A percentile compares a stretch with the other conserved stretches of the same genome.
These are phyloP conservation scores for Exocentrus adspersus DNA, from an alignment of 2,888 invertebrate genomes.

Conservation along the genomic window DNA sequence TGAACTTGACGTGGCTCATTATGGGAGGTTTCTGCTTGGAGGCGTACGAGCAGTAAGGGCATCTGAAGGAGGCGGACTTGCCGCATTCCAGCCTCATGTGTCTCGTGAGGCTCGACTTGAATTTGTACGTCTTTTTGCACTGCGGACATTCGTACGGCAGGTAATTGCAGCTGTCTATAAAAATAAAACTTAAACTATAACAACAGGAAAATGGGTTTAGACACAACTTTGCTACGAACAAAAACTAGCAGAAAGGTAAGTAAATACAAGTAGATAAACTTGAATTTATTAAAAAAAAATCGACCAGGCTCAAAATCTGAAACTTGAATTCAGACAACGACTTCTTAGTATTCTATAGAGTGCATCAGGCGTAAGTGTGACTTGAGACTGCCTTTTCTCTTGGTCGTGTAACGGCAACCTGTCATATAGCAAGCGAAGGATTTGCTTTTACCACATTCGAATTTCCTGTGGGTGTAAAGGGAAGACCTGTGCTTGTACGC, in stretches of 20 bases:
- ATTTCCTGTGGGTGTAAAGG: slow-evolving; percentile 75
- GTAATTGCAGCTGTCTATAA: neutral
- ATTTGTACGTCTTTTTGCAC: slow-evolving; percentile 36
- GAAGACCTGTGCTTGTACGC: slow-evolving; percentile 77
- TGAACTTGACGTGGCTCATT: slow-evolving; percentile 36
- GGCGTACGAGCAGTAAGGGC: slow-evolving; percentile 47
- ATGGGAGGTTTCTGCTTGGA: slow-evolving; percentile 39
- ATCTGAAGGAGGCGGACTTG: slow-evolving; percentile 51
- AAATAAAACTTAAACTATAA: neutral
- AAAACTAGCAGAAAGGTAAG: too few species aligned
- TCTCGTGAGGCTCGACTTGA: slow-evolving; percentile 38
- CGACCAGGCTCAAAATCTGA: too few species aligned
- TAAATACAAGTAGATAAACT: too few species aligned
- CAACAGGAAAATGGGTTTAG: neutral
- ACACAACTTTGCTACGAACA: neutral
- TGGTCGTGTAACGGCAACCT: slow-evolving; percentile 64
- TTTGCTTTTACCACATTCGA: slow-evolving; percentile 67
- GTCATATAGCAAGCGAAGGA: slow-evolving; percentile 73
- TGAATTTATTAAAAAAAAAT: too few species aligned
- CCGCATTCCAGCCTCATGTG: slow-evolving; percentile 54
- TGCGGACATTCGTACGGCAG: slow-evolving; percentile 12
- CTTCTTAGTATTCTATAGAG: neutral
- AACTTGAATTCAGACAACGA: too few species aligned
- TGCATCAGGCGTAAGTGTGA: slow-evolving; percentile 26
- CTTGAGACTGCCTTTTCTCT: slow-evolving; percentile 33